A percentile compares a stretch with the other conserved stretches of the same genome.
Evolutionary conservation across 2,797 vertebrate genomes (phyloP).

Genomic region (Acanthis flammea): DNA sequence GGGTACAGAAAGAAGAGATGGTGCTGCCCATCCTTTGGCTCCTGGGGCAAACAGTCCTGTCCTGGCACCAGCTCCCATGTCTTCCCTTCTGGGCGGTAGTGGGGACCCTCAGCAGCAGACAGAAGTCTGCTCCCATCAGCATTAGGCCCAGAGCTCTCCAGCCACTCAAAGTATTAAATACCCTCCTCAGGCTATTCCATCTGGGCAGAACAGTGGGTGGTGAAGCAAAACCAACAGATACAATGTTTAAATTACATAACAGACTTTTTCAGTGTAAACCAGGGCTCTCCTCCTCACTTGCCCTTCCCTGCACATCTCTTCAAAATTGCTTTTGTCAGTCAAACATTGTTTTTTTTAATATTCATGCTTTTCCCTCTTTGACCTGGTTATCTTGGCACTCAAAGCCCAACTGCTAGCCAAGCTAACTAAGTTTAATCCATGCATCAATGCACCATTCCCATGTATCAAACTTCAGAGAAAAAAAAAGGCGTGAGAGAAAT

Average conservation of each 20-base stretch:
- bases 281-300: background rate
- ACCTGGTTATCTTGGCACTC: constrained; percentile 63
- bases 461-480: background rate
- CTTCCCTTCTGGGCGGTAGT: background rate
- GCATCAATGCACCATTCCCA: constrained; percentile 17
- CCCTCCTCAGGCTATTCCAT: constrained; percentile 3
- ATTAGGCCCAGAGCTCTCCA: background rate
- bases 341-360: constrained; percentile 37
- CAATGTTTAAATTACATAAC: constrained; percentile 26
- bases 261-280: background rate
- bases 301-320: background rate
- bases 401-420: constrained; percentile 35
- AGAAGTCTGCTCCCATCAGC: background rate
- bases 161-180: background rate
- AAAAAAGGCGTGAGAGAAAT: background rate
- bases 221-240: constrained; percentile 47
- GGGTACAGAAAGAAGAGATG: background rate
- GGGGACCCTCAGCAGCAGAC: background rate
- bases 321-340: constrained; percentile 64
- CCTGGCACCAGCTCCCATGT: background rate
- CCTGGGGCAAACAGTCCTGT: background rate
- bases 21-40: background rate
- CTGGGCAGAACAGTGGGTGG: constrained; percentile 26
- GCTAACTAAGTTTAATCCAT: constrained; percentile 50
- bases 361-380: constrained; percentile 15